Percentiles rank a stretch among this genome's conserved stretches.
phyloP scores from a whole-genome alignment of 2,113 vertebrate genomes.

The Thamnaconus septentrionalis region DNA sequence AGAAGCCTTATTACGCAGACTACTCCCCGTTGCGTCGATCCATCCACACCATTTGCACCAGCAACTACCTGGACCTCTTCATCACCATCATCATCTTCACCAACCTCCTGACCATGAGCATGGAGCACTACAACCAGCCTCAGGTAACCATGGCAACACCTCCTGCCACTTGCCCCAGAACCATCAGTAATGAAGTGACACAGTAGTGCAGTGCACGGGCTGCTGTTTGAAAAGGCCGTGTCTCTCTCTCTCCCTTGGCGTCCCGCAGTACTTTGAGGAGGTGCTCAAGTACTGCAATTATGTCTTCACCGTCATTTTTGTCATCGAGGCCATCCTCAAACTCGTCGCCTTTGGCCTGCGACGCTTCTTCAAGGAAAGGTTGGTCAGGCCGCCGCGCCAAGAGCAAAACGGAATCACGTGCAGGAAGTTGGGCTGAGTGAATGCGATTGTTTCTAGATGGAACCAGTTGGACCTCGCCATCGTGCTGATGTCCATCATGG shows the following conservation, averaged over 20 bases:
- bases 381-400: background rate
- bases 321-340: constrained; percentile 87
- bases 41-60: constrained; percentile 92
- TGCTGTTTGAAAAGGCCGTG: constrained; percentile 8
- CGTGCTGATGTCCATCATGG: constrained; percentile 74
- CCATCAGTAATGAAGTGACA: constrained; percentile 54
- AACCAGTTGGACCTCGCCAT: constrained; percentile 75
- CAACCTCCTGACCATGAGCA: constrained; percentile 97
- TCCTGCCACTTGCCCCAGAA: constrained; percentile 50
- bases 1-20: constrained; percentile 90
- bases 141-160: constrained; percentile 79
- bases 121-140: constrained; percentile 98
- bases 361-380: constrained; percentile 95
- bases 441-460: constrained; percentile 56
- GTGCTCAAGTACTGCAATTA: constrained; percentile 97
- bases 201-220: constrained; percentile 15
- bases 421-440: background rate
- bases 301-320: constrained; percentile 89
- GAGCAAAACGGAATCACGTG: background rate
- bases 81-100: constrained; percentile 96
- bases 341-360: constrained; percentile 89
- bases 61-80: constrained; percentile 96
- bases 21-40: constrained; percentile 85
- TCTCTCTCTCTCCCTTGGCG: too few relatives aligned
- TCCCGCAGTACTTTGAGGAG: constrained; percentile 81